These are phyloP conservation scores for Carabus problematicus DNA, from an alignment of 2,888 invertebrate genomes.

Conservation along the genomic window DNA sequence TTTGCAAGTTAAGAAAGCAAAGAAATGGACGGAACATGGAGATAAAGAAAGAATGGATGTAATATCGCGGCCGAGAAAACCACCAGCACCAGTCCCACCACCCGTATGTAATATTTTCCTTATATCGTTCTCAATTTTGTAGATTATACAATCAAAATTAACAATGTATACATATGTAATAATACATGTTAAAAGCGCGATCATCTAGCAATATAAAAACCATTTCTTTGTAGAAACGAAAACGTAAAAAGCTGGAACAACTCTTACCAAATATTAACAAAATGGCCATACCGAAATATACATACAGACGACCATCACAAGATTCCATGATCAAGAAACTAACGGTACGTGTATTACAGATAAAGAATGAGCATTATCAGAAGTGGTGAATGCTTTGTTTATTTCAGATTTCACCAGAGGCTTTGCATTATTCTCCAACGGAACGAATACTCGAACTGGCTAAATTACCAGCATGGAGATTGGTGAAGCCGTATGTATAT, in stretches of 20 bases:
- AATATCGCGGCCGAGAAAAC: not conserved
- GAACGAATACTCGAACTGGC: conserved; percentile 60
- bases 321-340: conserved; percentile 43
- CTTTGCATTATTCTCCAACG: conserved; percentile 59
- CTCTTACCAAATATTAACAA: conserved; percentile 2
- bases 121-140: too few species aligned
- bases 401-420: conserved; percentile 58
- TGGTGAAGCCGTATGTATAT: conserved; percentile 39
- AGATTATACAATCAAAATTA: too few species aligned
- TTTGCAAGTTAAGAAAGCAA: not conserved
- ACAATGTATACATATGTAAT: not conserved
- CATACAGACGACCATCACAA: conserved; percentile 44
- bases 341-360: conserved; percentile 33
- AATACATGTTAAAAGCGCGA: too few species aligned
- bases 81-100: not conserved
- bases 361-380: conserved; percentile 4
- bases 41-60: conserved; percentile 21
- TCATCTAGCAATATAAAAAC: not conserved
- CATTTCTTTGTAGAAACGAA: conserved; percentile 25
- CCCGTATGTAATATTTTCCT: conserved; percentile 14
- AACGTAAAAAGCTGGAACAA: conserved; percentile 24
- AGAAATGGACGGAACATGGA: conserved; percentile 9
- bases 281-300: conserved; percentile 18
- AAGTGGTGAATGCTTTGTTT: too few species aligned
- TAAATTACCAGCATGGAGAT: conserved; percentile 53